These are phyloP conservation scores for Hippocampus guttulatus DNA, from an alignment of 2,113 vertebrate species.

Conservation along the genomic window DNA sequence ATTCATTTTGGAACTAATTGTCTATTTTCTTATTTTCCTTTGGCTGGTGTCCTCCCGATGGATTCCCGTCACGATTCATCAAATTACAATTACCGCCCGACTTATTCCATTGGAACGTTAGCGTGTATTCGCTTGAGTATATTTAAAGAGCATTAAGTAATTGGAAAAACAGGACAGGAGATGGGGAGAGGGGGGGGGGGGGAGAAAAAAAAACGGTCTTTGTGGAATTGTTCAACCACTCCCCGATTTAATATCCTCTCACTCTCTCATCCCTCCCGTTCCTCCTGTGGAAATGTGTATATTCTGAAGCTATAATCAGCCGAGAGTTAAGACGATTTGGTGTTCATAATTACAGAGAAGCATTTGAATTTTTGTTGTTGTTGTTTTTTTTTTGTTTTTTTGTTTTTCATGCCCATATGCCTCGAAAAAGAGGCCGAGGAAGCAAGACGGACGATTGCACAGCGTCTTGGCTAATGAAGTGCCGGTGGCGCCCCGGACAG, in stretches of 20 bases:
- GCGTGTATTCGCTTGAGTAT: constrained; percentile 39
- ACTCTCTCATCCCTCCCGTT: not conserved
- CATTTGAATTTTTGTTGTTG: constrained; percentile 35
- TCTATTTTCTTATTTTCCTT: constrained; percentile 73
- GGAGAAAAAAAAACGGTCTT: constrained; percentile 36
- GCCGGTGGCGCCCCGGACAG: constrained; percentile 49
- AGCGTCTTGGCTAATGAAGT: constrained; percentile 61
- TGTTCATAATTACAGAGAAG: constrained; percentile 55
- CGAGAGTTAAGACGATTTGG: constrained; percentile 14
- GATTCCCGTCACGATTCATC: constrained; percentile 69
- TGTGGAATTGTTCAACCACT: constrained; percentile 38
- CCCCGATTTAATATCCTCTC: not conserved
- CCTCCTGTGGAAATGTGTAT: constrained; percentile 40
- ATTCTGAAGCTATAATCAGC: not conserved
- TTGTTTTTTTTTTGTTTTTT: not conserved
- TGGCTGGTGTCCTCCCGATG: constrained; percentile 67
- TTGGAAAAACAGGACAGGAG: constrained; percentile 62
- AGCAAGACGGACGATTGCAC: constrained; percentile 20
- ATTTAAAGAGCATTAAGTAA: constrained; percentile 71
- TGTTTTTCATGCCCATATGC: constrained; percentile 18
- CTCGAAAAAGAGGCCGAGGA: constrained; percentile 14
- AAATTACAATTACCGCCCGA: constrained; percentile 72
- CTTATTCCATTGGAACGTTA: constrained; percentile 62
- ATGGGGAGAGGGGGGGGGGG: constrained; percentile 24
- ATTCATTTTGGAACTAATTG: constrained; percentile 61